These are phyloP conservation scores for Melanophora roralis DNA, from an alignment of 2,888 invertebrate genomes.

Conservation along the genomic window DNA sequence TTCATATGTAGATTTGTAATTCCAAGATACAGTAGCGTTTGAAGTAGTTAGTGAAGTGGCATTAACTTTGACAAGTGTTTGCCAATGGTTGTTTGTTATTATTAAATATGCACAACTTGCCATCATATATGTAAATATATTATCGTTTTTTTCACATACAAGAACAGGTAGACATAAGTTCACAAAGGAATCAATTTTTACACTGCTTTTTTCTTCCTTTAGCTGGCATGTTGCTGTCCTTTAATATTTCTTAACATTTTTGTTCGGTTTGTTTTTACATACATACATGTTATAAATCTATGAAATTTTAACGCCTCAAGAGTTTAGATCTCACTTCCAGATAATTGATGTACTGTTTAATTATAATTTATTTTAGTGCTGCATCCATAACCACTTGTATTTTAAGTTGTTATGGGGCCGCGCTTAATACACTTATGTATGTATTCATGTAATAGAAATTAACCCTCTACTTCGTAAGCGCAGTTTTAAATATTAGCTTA, in stretches of 20 bases:
- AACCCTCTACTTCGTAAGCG: too few relatives aligned
- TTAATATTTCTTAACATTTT: too few relatives aligned
- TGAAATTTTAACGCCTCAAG: slow-evolving; percentile 4
- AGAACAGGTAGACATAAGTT: not conserved
- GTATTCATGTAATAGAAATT: too few relatives aligned
- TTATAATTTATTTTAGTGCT: slow-evolving; percentile 54
- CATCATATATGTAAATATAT: slow-evolving; percentile 48
- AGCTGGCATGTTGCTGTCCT: too few relatives aligned
- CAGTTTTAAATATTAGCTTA: too few relatives aligned
- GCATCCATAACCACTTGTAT: not conserved
- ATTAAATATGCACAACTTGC: slow-evolving; percentile 56
- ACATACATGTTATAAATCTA: not conserved
- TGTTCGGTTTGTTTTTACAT: not conserved
- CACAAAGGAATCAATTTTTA: too few relatives aligned
- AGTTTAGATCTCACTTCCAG: slow-evolving; percentile 11
- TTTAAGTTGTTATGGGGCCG: not conserved
- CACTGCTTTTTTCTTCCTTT: too few relatives aligned
- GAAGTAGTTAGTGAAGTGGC: not conserved
- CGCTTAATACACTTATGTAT: not conserved
- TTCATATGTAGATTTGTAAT: too few relatives aligned
- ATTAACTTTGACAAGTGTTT: slow-evolving; percentile 36
- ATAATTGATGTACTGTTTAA: slow-evolving; percentile 41
- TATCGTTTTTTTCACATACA: slow-evolving; percentile 43
- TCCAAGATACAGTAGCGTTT: slow-evolving; percentile 14
- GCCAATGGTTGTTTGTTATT: slow-evolving; percentile 37